These are phyloP conservation scores for Cephalophus harveyi DNA, from an alignment of 2,113 vertebrate species.

Conservation along the genomic window DNA sequence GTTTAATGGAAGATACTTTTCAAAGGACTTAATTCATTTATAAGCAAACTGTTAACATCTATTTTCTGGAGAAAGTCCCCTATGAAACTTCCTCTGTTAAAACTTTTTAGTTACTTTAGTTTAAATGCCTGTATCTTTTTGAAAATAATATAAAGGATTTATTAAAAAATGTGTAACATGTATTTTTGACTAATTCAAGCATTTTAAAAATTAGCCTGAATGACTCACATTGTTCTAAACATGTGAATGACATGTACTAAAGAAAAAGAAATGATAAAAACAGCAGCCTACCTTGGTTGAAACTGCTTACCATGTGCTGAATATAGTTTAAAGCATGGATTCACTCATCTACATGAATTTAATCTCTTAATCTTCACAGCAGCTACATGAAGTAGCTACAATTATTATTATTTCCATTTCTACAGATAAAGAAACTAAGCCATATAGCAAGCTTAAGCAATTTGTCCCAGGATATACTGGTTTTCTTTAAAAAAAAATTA, in stretches of 20 bases:
- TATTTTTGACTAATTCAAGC: conserved; percentile 1
- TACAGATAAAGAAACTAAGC: conserved; percentile 10
- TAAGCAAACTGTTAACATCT: not conserved
- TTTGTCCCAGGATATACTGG: not conserved
- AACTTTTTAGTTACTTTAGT: not conserved
- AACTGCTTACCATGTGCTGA: not conserved
- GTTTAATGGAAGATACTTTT: conserved; percentile 29
- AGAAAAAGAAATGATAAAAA: not conserved
- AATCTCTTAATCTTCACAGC: not conserved
- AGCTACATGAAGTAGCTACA: not conserved
- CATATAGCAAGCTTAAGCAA: not conserved
- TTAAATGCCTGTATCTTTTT: conserved; percentile 5
- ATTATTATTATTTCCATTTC: conserved; percentile 3
- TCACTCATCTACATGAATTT: not conserved
- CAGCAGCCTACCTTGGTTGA: not conserved
- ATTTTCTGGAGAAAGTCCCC: not conserved
- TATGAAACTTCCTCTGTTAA: not conserved
- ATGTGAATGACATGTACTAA: not conserved
- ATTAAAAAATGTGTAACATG: not conserved
- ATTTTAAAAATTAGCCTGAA: not conserved
- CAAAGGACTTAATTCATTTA: not conserved
- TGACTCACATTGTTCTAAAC: not conserved
- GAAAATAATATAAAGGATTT: not conserved
- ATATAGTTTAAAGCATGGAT: not conserved
- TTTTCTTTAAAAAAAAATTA: not conserved